Percentiles rank a stretch among this genome's conserved stretches.
Conservation (phyloP, 2,113 vertebrate species). For the Carassius carassius region DNA sequence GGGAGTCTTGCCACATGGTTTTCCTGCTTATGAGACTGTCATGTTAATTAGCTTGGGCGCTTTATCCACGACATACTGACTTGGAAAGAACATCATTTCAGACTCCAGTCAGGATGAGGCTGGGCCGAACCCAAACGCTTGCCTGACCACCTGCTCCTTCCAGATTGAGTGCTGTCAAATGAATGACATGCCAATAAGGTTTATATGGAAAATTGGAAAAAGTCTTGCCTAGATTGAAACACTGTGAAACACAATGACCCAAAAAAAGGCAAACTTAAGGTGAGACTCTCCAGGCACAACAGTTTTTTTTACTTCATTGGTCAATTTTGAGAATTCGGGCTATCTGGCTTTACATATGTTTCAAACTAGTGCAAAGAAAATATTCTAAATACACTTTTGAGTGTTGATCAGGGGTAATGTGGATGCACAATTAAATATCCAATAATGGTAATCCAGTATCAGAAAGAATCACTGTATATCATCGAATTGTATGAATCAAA, state of each 20-base stretch:
- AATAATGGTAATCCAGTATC: neutral
- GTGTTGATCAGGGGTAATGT: neutral
- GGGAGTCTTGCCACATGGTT: conserved; percentile 10
- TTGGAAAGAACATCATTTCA: conserved; percentile 3
- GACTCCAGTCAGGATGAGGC: neutral
- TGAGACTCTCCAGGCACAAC: no score
- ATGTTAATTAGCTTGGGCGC: conserved; percentile 11
- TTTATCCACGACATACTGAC: neutral
- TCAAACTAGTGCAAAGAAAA: no score
- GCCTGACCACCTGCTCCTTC: neutral
- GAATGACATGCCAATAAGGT: neutral
- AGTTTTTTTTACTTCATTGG: no score
- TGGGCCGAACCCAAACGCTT: neutral
- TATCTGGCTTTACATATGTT: no score
- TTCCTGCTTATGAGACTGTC: neutral
- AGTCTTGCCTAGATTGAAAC: neutral
- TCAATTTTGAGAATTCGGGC: no score
- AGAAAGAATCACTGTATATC: neutral
- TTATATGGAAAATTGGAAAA: neutral
- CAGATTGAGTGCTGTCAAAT: neutral
- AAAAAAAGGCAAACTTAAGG: neutral
- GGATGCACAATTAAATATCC: neutral
- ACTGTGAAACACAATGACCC: neutral
- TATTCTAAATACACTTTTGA: no score
- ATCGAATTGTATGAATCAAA: neutral